Base-by-base conservation (phyloP, 2,888 invertebrate species). In the Rhyacophila evoluta region DNA sequence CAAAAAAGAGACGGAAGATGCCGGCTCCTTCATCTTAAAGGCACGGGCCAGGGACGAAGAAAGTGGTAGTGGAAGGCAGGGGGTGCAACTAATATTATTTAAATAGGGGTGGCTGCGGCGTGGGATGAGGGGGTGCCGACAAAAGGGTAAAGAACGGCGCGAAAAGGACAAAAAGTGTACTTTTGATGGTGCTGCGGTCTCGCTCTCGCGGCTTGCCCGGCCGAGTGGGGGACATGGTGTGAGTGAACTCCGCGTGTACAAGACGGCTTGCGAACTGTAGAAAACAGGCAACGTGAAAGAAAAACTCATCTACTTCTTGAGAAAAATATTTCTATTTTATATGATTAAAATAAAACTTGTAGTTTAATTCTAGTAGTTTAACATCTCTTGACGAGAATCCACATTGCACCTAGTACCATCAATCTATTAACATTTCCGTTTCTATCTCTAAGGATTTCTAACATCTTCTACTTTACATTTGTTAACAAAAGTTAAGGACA, bases 1-100 rank as follows among this genome's bases (percentile, higher is more conserved):
- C 78, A 78, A 79, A 79, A 81, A 78, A 78, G 81, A 73, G 79
- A 78, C 74, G 25, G 78, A 78, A 78, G 79, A 81, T 79, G 79
- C 75, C 75, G 55, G 72, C 78, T 81, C 79, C 79, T 79, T 79
- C 81, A 78, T 79, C 79, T 79, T 79, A 81, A 72, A 72, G 74
- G 68, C 75, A 39, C 55, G 79, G n/a, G 71, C 72, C 37, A 72
- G 72, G 72, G 76, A 36, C 27, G 10, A 12, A 70, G 70, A 70
- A 15, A 36, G 12, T 74, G 67, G 78, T 36, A 70, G 38, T 37
- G 74, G 70, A 8, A 55, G 29, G 67, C 39, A 78, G 19, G 39
- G 19, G 72, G 15, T 19, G 75, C 72, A 75, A 75, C 78, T 80
- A 80, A 80, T 80, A 80, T 80, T 80, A 80, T 80, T 80, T 80